Percentiles rank a stretch among this genome's conserved stretches.
Conservation (phyloP, 2,888 invertebrate species). For the Thereva nobilitata region DNA sequence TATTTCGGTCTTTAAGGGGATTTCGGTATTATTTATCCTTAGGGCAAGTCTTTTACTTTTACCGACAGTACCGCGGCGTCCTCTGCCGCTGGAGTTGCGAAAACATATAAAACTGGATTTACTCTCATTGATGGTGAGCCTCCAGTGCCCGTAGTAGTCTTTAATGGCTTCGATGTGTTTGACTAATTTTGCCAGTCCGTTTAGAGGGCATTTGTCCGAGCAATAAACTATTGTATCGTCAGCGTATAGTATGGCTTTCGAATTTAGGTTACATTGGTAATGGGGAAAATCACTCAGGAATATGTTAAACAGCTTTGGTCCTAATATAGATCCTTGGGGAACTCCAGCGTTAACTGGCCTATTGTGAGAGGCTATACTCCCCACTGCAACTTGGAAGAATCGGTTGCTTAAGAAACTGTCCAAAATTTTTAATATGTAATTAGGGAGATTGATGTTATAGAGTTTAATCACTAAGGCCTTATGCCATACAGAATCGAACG, state of each 20-base stretch:
- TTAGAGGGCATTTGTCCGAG: neutral
- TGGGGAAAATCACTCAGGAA: neutral
- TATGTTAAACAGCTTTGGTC: neutral
- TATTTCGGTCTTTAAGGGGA: neutral
- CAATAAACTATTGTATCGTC: neutral
- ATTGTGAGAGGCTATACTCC: no score
- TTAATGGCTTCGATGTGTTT: neutral
- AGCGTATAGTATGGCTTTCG: neutral
- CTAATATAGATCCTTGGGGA: constrained; percentile 7
- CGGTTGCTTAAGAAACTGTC: no score
- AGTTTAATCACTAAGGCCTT: no score
- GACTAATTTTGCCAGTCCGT: neutral
- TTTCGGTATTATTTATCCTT: neutral
- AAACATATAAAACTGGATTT: neutral
- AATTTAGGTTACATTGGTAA: neutral
- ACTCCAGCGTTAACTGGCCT: no score
- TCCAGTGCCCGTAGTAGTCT: neutral
- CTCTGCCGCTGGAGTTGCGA: neutral
- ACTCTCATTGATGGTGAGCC: neutral
- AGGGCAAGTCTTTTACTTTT: neutral
- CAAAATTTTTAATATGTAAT: no score
- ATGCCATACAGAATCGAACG: no score
- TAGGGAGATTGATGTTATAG: no score
- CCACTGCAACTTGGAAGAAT: no score
- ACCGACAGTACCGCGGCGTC: neutral